Conservation (phyloP, 2,888 invertebrate species). For the Xylota segnis region DNA sequence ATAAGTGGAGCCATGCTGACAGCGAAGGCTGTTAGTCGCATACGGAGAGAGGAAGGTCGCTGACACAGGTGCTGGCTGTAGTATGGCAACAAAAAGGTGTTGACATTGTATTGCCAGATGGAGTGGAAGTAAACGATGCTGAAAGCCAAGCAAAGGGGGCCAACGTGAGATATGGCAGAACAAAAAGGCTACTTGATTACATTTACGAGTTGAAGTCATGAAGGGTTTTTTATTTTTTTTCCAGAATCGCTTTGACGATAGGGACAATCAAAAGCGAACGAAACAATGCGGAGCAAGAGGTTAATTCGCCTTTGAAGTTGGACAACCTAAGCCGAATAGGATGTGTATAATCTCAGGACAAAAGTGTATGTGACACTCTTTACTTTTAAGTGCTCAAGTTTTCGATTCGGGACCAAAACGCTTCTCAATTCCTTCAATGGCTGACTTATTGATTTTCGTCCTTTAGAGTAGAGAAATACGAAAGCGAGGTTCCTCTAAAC, state of each 20-base stretch:
- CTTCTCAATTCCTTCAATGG: too few species aligned
- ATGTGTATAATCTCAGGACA: too few species aligned
- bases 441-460: too few species aligned
- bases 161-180: conserved; percentile 23
- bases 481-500: too few species aligned
- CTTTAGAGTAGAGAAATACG: too few species aligned
- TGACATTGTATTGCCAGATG: conserved; percentile 42
- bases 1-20: background rate
- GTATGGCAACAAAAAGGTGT: conserved; percentile 4
- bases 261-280: conserved; percentile 11
- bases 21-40: conserved; percentile 10
- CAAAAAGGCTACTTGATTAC: conserved; percentile 20
- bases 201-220: background rate
- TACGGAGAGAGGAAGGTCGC: conserved; percentile 10
- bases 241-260: background rate
- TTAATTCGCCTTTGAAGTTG: background rate
- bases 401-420: too few species aligned
- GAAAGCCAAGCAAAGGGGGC: background rate
- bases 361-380: too few species aligned
- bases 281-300: background rate
- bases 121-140: conserved; percentile 24
- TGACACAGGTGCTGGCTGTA: conserved; percentile 41
- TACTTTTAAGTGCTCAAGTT: too few species aligned
- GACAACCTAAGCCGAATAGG: background rate
- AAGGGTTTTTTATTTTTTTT: background rate